Base-by-base conservation (phyloP, 2,113 vertebrate species). In the Glaucidium brasilianum region DNA sequence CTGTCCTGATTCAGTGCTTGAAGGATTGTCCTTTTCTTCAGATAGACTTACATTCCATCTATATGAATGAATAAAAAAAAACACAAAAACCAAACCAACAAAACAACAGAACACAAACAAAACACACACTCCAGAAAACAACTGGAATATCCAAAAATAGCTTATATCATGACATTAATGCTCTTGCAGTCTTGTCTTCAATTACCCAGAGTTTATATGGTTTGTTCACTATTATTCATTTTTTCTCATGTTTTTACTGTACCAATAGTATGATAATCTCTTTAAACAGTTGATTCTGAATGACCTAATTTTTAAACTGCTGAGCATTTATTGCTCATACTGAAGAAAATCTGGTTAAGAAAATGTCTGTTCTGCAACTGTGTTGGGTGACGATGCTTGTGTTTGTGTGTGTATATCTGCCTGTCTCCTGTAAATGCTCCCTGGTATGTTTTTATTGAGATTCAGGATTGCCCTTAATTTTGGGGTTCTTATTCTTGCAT, bases 221-320 rank as follows among this genome's bases (percentile, higher is more conserved):
- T 93, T 90, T 66, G 25, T 72, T 78, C 27, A 32, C 16, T 53
- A 12, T 56, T 79, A 27, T 9, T 79, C 2, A 8, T 90, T 94
- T 87, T 94, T 94, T 67, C 39, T 91, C 12, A 12, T 64, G 25
- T 88, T 83, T 81, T 85, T 85, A n/a, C 26, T 71, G 8, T 80
- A 35, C 15, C 39, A 62, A 41, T 88, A 73, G 75, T 95, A 88
- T 79, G 19, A 60, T 90, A 92, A 92, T 93, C 34, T 85, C 32
- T 95, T 91, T 76, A 94, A 96, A 66, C 12, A 76, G 49, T 55
- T 94, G 62, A 79, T 75, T 85, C 34, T 56, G 58, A 88, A 37
- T 78, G 78, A 88, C 88, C 85, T 93, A 27, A 90, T 92, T 96
- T 90, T 83, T 69, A 83, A 96, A 88, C 49, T 88, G 41, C 71